These are phyloP conservation scores for Hirtodrosophila trivittata DNA, from an alignment of 2,888 invertebrate species.

Conservation along the genomic window DNA sequence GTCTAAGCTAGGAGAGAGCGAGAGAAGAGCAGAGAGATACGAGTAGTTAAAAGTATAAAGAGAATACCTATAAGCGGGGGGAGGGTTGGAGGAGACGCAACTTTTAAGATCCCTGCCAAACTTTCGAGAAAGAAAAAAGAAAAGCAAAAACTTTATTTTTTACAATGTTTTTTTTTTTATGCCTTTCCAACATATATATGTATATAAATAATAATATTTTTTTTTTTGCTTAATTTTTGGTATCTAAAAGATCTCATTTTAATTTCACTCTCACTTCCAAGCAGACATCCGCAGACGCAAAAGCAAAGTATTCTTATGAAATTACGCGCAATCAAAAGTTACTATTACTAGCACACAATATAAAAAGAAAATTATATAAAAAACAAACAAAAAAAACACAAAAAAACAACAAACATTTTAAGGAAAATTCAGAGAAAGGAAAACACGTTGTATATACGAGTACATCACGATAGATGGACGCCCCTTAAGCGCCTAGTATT, in stretches of 20 bases:
- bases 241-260: conserved; percentile 68
- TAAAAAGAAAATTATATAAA: conserved; percentile 1
- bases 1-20: conserved; percentile 54
- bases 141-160: not conserved
- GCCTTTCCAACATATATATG: conserved; percentile 9
- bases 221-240: conserved; percentile 39
- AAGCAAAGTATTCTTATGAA: conserved; percentile 74
- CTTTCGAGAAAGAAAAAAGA: not conserved
- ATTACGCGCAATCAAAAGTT: conserved; percentile 63
- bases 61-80: too few species aligned
- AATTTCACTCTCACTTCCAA: conserved; percentile 63
- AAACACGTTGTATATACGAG: not conserved
- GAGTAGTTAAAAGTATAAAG: too few species aligned
- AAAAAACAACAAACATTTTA: not conserved
- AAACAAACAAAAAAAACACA: conserved; percentile 6
- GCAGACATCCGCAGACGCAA: conserved; percentile 71
- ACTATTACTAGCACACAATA: conserved; percentile 46
- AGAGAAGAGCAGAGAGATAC: not conserved
- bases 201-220: conserved; percentile 2
- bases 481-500: conserved; percentile 49
- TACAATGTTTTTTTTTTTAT: conserved; percentile 4
- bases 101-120: not conserved
- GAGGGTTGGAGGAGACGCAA: too few species aligned
- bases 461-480: not conserved
- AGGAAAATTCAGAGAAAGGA: not conserved